Evolutionary conservation across 2,888 invertebrate genomes (phyloP).

Genomic region (Xestoiulus laeticollis): DNA sequence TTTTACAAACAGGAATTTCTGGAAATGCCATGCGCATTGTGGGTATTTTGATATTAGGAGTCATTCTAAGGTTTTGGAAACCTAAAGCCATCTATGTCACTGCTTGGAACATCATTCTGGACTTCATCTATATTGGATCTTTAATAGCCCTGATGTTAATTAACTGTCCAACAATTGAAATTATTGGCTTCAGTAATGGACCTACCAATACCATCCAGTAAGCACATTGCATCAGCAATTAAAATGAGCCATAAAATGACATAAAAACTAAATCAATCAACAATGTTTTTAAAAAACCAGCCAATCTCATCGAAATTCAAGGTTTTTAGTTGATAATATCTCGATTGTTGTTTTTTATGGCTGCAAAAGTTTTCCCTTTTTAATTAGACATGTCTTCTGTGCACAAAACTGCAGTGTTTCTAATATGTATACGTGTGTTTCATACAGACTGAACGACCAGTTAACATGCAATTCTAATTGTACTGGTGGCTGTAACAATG

Average conservation of each 20-base stretch:
- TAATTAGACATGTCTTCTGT: background rate
- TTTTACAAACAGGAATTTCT: conserved; percentile 45
- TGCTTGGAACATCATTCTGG: conserved; percentile 73
- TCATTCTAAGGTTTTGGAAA: conserved; percentile 71
- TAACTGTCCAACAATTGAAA: conserved; percentile 64
- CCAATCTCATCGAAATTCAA: background rate
- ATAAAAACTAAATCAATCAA: background rate
- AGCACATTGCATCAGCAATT: background rate
- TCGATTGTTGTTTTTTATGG: background rate
- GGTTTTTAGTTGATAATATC: background rate
- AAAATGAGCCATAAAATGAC: background rate
- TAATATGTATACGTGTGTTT: background rate
- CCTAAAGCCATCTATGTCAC: conserved; percentile 70
- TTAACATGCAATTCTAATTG: conserved; percentile 38
- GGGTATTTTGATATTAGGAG: conserved; percentile 62
- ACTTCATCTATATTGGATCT: conserved; percentile 68
- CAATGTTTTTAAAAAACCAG: background rate
- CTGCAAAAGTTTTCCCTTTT: background rate
- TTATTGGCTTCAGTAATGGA: background rate
- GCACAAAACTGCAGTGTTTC: background rate
- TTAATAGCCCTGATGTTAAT: conserved; percentile 70
- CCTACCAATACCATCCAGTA: background rate
- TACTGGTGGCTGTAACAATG: background rate
- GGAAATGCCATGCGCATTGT: conserved; percentile 52
- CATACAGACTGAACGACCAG: conserved; percentile 27